Evolutionary conservation across 2,888 invertebrate species (phyloP).

Genomic region (Cephalotes varians): DNA sequence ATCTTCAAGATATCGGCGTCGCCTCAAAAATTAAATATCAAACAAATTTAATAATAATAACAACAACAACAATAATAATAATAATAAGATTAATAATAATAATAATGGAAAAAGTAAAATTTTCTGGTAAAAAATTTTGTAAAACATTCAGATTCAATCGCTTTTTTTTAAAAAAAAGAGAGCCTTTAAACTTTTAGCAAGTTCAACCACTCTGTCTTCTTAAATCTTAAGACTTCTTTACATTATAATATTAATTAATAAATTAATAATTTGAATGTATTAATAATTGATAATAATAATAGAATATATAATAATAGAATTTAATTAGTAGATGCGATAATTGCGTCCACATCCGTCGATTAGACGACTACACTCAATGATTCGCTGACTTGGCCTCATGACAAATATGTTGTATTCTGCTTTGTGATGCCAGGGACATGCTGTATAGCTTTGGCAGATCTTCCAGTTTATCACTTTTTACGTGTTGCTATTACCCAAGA

Average conservation of each 20-base stretch:
- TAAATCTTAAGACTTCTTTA: neutral
- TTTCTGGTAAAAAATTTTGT: neutral
- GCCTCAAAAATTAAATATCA: neutral
- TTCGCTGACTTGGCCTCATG: conserved; percentile 71
- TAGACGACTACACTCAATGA: conserved; percentile 54
- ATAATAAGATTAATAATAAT: too few species aligned
- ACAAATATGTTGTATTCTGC: conserved; percentile 62
- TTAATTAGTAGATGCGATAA: neutral
- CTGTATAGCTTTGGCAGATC: conserved; percentile 42
- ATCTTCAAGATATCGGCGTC: neutral
- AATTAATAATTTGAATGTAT: neutral
- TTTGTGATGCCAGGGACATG: conserved; percentile 23
- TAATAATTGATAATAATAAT: conserved; percentile 4
- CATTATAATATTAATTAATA: neutral
- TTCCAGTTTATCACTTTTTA: conserved; percentile 33
- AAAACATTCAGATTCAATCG: neutral
- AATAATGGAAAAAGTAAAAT: neutral
- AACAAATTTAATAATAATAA: neutral
- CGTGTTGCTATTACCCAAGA: conserved; percentile 24
- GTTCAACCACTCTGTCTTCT: neutral
- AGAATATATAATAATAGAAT: neutral
- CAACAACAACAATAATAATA: too few species aligned
- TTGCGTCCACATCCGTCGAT: neutral
- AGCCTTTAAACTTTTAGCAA: too few species aligned
- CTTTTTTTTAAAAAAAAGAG: neutral